Evolutionary conservation across 2,797 vertebrate genomes (phyloP), one percentile per base, ranked within the genome.

Genomic region (Mus caroli): DNA sequence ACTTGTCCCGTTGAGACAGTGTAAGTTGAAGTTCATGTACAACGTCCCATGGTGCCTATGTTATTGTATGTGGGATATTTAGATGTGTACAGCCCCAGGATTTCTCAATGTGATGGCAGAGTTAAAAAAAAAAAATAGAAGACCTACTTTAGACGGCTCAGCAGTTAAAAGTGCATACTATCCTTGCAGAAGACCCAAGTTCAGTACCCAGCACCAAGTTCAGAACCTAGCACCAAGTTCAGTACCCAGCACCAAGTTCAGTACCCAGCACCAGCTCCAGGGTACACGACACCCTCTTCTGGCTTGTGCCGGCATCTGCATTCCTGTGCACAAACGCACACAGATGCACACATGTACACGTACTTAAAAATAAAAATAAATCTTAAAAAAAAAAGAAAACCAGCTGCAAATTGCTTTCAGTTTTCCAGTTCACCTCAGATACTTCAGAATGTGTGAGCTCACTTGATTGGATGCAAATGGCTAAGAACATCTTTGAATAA

Each of bases 31-130:
- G 22, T 31, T 24, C 3, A 3, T 14, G 2, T 15, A 58, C 26
- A 2, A 15, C 2, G 62, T 17, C 20, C 17, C 1, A 37, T 0
- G 20, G 76, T 2, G 2, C 56, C 67, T 54, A 73, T 3, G 0
- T 13, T 4, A 76, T 14, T 17, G 5, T 17, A 4, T 17, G n/a
- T 17, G 6, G 6, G 34, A 46, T 50, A 10, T 9, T 62, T 46
- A 80, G 85, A 77, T 8, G 2, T 28, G n/a, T 3, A n/a, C 20
- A 56, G 50, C 1, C 3, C 34, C 0, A 1, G 52, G 37, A n/a
- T 84, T 92, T 78, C 87, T 91, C 24, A 89, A 64, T 17, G 52
- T 26, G 64, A 56, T 34, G 37, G 22, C 40, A 34, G 6, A 46
- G 28, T 67, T 62, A 19, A 37, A 19, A 37, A 56, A 37, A 64